Conservation (phyloP, 2,888 invertebrate genomes). For the Aporophyla nigra region DNA sequence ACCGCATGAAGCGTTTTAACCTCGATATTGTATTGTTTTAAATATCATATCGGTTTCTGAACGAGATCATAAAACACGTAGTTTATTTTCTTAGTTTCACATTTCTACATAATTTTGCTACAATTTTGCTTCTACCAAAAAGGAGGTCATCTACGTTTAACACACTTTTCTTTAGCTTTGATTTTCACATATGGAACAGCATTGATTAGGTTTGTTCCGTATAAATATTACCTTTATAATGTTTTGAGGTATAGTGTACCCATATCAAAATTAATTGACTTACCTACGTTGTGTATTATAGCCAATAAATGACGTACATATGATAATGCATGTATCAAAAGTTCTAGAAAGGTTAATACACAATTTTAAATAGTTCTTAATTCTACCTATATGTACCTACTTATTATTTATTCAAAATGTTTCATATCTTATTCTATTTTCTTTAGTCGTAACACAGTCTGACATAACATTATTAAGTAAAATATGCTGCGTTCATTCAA, state of each 20-base stretch:
- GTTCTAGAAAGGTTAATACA: background rate
- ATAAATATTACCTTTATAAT: background rate
- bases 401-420: background rate
- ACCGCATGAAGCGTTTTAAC: slow-evolving; percentile 7
- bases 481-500: background rate
- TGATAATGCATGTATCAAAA: background rate
- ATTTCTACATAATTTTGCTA: background rate
- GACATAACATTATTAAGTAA: slow-evolving; percentile 12
- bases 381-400: background rate
- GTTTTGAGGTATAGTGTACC: background rate
- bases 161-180: background rate
- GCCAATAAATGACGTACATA: background rate
- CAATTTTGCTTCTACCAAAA: background rate
- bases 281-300: rapidly evolving
- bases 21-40: slow-evolving; percentile 39
- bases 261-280: background rate
- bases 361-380: background rate
- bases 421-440: background rate
- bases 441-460: background rate
- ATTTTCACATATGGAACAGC: background rate
- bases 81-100: slow-evolving; percentile 11
- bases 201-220: background rate
- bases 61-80: background rate
- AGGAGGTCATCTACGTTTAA: background rate
- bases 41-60: slow-evolving; percentile 27